Conservation (phyloP, 2,113 vertebrate species). For the Narcine bancroftii region DNA sequence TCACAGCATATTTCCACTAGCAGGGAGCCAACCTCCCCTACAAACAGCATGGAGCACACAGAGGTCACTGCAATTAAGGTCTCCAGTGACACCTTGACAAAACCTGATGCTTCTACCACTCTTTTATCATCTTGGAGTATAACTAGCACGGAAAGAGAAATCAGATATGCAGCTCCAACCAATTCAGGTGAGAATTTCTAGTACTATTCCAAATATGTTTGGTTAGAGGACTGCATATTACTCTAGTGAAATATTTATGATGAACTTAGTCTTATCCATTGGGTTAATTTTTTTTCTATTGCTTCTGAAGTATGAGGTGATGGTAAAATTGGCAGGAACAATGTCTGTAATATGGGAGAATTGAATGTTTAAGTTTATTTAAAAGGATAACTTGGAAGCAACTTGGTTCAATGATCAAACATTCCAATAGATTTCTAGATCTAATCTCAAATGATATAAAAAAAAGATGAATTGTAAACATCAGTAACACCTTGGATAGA, state of each 20-base stretch:
- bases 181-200: constrained; percentile 4
- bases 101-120: neutral
- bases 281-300: neutral
- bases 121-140: neutral
- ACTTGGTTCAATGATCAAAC: neutral
- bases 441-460: neutral
- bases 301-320: neutral
- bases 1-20: neutral
- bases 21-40: neutral
- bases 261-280: neutral
- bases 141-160: neutral
- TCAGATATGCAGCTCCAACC: neutral
- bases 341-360: neutral
- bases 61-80: neutral
- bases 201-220: neutral
- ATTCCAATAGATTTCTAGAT: neutral
- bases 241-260: neutral
- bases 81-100: neutral
- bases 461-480: neutral
- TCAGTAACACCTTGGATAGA: neutral
- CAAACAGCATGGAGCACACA: neutral
- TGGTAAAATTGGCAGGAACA: neutral
- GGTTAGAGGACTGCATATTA: neutral
- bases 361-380: neutral
- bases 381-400: neutral